phyloP scores from a whole-genome alignment of 2,888 invertebrate genomes.

The Torymus texanus region DNA sequence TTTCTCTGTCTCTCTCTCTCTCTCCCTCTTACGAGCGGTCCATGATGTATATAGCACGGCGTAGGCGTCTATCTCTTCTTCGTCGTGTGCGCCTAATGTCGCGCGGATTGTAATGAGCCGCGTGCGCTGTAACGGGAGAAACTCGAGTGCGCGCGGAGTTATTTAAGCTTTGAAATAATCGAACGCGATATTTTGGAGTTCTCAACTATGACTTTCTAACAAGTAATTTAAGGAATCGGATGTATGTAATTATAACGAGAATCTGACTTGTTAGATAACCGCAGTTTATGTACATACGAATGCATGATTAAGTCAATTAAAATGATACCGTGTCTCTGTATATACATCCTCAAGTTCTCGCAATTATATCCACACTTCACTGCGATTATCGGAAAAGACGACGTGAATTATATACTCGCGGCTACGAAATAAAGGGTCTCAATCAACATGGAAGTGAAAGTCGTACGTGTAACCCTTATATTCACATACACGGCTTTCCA shows the following conservation, averaged over 20 bases:
- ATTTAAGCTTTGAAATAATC: too few relatives aligned
- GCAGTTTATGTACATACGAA: too few relatives aligned
- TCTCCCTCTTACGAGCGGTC: background rate
- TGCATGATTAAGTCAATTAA: too few relatives aligned
- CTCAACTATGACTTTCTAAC: too few relatives aligned
- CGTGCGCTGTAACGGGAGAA: background rate
- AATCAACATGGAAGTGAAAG: constrained; percentile 33
- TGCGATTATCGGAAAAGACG: constrained; percentile 14
- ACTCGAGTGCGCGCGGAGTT: too few relatives aligned
- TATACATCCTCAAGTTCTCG: too few relatives aligned
- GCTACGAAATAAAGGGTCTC: constrained; percentile 9
- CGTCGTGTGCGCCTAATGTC: background rate
- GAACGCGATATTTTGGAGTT: too few relatives aligned
- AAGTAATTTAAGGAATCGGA: too few relatives aligned
- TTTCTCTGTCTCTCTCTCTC: background rate
- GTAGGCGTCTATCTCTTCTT: background rate
- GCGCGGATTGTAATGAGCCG: background rate
- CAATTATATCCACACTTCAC: background rate
- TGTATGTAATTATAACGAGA: too few relatives aligned
- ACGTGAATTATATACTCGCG: background rate
- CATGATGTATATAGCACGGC: background rate
- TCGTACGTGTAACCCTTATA: constrained; percentile 26
- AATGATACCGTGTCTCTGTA: too few relatives aligned
- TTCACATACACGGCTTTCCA: constrained; percentile 34
- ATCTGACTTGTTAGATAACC: too few relatives aligned